A percentile compares a stretch with the other conserved stretches of the same genome.
Evolutionary conservation across 2,888 invertebrate species (phyloP).

Genomic region (Carpatolechia fugitivella): DNA sequence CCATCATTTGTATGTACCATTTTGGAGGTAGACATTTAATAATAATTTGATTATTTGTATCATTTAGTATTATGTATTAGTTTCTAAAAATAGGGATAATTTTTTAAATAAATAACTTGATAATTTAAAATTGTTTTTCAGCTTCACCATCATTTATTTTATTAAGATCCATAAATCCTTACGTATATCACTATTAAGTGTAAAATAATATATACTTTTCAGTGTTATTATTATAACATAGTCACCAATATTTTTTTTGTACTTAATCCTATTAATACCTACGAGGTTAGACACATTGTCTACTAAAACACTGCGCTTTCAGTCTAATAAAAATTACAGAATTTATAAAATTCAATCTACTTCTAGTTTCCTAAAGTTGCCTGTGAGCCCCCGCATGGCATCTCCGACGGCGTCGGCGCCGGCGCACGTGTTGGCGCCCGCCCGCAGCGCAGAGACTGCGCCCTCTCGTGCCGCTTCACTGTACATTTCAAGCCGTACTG

Average conservation of each 20-base stretch:
- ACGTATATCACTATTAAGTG: not conserved
- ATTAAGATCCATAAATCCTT: not conserved
- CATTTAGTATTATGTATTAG: slow-evolving; percentile 40
- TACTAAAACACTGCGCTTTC: slow-evolving; percentile 9
- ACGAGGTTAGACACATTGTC: not conserved
- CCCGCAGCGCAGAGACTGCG: slow-evolving; percentile 84
- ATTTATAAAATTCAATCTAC: slow-evolving; percentile 77
- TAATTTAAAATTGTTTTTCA: not conserved
- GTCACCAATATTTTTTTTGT: not conserved
- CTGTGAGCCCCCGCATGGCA: slow-evolving; percentile 84
- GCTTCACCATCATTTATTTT: not conserved
- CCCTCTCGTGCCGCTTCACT: slow-evolving; percentile 86
- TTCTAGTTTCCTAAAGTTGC: slow-evolving; percentile 88
- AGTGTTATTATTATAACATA: slow-evolving; percentile 27
- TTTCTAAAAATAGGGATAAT: slow-evolving; percentile 52
- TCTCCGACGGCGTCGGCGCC: slow-evolving; percentile 83
- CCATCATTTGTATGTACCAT: not conserved
- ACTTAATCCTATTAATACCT: not conserved
- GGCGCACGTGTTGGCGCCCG: slow-evolving; percentile 77
- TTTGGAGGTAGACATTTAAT: not conserved
- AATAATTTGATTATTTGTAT: slow-evolving; percentile 1
- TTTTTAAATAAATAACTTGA: slow-evolving; percentile 61
- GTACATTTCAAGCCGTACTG: slow-evolving; percentile 83
- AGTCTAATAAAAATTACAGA: slow-evolving; percentile 9
- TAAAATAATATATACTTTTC: not conserved